Base-by-base conservation (phyloP, 2,797 vertebrate genomes). In the Oreochromis grahami region DNA sequence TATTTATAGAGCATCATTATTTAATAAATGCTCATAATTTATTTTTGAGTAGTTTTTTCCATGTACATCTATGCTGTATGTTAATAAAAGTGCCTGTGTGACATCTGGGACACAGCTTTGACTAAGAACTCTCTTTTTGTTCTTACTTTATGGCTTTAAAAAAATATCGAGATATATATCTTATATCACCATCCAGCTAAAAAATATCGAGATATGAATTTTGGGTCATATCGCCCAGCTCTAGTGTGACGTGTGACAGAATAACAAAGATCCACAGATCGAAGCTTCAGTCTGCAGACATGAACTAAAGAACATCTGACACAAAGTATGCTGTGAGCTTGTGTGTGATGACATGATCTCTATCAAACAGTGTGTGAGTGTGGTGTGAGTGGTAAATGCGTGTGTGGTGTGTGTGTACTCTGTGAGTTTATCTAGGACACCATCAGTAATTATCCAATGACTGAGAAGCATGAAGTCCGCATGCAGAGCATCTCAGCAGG, bases 341-440 rank as follows among this genome's bases (percentile, higher is more conserved):
- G 6, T 65, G 60, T 41, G 36, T 43, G 63, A 68, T 43, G 63
- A 8, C 13, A 43, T 43, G 38, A 70, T 26, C 65, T 70, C 65
- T 43, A 70, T 43, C 38, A 70, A 70, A 43, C 38, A 26, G 65
- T 70, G 38, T 68, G 38, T 26, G n/a, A 24, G 21, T 43, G 63
- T 15, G n/a, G 60, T 63, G 58, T n/a, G 58, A 21, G 60, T 38
- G 38, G 56, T 60, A 32, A 36, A 36, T 13, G 19, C 1, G 12
- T 24, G 11, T 24, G 60, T 9, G 65, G 11, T 45, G 1, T 45
- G 65, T 38, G 76, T 63, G 19, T 86, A 70, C 0, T 1, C 38
- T 45, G 41, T 48, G 17, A 29, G 86, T 70, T 89, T 81, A 91
- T 89, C 82, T 92, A 86, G 89, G 88, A 85, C 90, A 91, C 80